Evolutionary conservation across 2,113 vertebrate genomes (phyloP).

Genomic region (Nycticryphes semicollaris): DNA sequence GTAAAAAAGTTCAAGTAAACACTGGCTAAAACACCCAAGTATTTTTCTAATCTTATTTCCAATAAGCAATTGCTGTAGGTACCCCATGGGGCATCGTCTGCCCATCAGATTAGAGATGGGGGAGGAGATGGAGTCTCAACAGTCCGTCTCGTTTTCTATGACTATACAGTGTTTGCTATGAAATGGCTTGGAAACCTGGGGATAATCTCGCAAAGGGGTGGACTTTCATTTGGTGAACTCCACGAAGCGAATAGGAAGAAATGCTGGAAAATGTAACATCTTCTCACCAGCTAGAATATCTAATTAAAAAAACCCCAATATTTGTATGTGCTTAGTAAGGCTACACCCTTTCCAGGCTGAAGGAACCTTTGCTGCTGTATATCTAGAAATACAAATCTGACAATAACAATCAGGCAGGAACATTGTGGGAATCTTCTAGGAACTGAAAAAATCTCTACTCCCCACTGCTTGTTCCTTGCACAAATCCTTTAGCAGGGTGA

Average conservation of each 20-base stretch:
- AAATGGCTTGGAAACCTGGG: neutral
- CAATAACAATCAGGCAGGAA: conserved; percentile 19
- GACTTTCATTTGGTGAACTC: neutral
- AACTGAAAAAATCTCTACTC: conserved; percentile 27
- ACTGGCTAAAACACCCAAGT: neutral
- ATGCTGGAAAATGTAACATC: neutral
- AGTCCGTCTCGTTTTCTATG: neutral
- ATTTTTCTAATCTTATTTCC: neutral
- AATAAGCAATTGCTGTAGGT: neutral
- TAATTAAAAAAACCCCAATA: neutral
- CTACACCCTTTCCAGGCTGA: neutral
- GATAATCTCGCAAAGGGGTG: neutral
- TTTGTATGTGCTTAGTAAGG: neutral
- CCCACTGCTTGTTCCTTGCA: neutral
- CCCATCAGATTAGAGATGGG: neutral
- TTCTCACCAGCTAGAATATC: neutral
- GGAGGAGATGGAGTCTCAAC: neutral
- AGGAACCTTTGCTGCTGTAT: neutral
- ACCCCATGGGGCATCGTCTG: neutral
- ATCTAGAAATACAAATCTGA: neutral
- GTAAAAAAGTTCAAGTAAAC: neutral
- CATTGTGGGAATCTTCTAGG: conserved; percentile 32
- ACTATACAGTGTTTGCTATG: neutral
- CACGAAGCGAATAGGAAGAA: neutral
- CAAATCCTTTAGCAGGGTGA: conserved; percentile 21